These are phyloP conservation scores for Lasioglossum lativentre DNA, from an alignment of 2,888 invertebrate genomes.

Conservation along the genomic window DNA sequence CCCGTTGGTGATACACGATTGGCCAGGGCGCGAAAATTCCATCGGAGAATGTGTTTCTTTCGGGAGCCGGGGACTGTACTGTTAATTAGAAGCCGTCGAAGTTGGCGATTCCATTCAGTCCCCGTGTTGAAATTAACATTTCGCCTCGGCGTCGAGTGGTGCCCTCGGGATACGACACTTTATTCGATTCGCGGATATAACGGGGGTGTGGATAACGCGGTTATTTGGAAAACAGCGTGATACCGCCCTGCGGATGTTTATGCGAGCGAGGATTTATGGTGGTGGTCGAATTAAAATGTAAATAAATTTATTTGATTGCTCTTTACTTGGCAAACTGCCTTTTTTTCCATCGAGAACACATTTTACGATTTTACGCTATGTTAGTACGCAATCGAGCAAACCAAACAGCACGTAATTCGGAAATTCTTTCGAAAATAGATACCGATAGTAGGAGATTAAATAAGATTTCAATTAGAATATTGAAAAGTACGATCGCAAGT, in stretches of 20 bases:
- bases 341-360: too few species aligned
- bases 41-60: conserved; percentile 16
- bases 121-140: conserved; percentile 47
- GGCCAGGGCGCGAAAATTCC: conserved; percentile 13
- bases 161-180: conserved; percentile 36
- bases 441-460: not conserved
- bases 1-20: conserved; percentile 25
- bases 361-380: not conserved
- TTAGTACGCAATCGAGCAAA: not conserved
- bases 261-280: not conserved
- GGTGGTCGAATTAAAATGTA: not conserved
- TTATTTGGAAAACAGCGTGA: conserved; percentile 45
- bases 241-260: not conserved
- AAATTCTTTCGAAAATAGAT: not conserved
- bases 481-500: not conserved
- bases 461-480: not conserved
- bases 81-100: conserved; percentile 43
- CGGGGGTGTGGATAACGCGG: not conserved
- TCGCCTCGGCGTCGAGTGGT: conserved; percentile 14
- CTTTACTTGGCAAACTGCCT: not conserved
- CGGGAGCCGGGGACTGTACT: not conserved
- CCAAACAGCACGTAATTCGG: too few species aligned
- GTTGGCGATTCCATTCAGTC: conserved; percentile 15
- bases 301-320: not conserved
- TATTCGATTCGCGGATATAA: conserved; percentile 6